phyloP scores from a whole-genome alignment of 2,888 invertebrate genomes.

The Macaria notata region DNA sequence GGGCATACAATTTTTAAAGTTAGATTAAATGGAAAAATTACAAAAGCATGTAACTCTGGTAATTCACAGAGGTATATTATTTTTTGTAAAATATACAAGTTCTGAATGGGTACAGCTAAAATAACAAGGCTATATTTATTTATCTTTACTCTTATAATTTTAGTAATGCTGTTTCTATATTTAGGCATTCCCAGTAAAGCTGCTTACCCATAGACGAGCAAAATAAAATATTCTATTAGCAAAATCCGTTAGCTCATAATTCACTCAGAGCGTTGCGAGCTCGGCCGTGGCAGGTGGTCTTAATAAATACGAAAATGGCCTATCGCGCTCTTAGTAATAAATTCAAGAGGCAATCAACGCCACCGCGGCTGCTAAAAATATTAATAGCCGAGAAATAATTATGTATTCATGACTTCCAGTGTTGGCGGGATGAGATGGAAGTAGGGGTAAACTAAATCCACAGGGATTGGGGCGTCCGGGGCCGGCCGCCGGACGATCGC shows the following conservation, averaged over 20 bases:
- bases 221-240: constrained; percentile 81
- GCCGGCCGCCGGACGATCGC: constrained; percentile 29
- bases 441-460: constrained; percentile 55
- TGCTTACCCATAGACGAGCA: constrained; percentile 58
- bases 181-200: constrained; percentile 48
- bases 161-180: too few species aligned
- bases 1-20: too few species aligned
- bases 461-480: constrained; percentile 45
- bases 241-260: constrained; percentile 73
- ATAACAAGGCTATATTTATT: too few species aligned
- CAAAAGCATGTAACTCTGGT: too few species aligned
- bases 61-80: too few species aligned
- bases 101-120: too few species aligned
- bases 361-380: constrained; percentile 78
- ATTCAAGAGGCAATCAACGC: constrained; percentile 83
- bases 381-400: constrained; percentile 80
- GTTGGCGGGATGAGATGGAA: constrained; percentile 40
- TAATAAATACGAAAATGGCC: constrained; percentile 80
- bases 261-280: constrained; percentile 67
- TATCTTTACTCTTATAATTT: too few species aligned
- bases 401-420: constrained; percentile 76
- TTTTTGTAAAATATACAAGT: too few species aligned
- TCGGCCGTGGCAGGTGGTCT: constrained; percentile 76
- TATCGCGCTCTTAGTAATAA: constrained; percentile 78
- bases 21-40: too few species aligned